These are phyloP conservation scores for Coenonympha arcania DNA, from an alignment of 2,888 invertebrate genomes.

Conservation along the genomic window DNA sequence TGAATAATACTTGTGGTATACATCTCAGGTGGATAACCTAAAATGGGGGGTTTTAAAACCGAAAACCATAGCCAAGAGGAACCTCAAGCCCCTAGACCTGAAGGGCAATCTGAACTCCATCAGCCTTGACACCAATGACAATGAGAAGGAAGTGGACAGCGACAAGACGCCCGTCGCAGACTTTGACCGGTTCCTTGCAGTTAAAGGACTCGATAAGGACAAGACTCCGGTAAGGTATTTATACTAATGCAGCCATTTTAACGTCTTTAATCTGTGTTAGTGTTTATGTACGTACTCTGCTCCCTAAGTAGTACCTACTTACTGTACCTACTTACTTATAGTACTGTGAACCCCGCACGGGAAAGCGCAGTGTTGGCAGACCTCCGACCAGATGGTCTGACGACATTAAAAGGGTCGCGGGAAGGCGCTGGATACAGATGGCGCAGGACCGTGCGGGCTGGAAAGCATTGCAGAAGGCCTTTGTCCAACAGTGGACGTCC, in stretches of 20 bases:
- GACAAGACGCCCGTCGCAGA: conserved; percentile 51
- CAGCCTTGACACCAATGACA: conserved; percentile 68
- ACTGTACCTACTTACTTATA: too few relatives aligned
- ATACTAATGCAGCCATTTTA: not conserved
- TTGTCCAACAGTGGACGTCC: too few relatives aligned
- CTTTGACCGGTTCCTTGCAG: conserved; percentile 39
- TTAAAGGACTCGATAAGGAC: conserved; percentile 47
- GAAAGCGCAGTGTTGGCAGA: too few relatives aligned
- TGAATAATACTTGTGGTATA: too few relatives aligned
- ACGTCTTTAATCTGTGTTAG: not conserved
- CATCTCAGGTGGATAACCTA: conserved; percentile 26
- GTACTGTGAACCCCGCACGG: too few relatives aligned
- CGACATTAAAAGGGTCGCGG: too few relatives aligned
- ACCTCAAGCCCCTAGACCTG: conserved; percentile 72
- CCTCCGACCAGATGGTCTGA: too few relatives aligned
- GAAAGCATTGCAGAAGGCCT: too few relatives aligned
- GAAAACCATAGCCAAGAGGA: conserved; percentile 56
- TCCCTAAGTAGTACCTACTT: too few relatives aligned
- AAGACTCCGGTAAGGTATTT: conserved; percentile 56
- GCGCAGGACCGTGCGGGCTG: too few relatives aligned
- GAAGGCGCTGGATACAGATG: too few relatives aligned
- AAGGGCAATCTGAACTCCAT: conserved; percentile 67
- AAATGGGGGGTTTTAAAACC: conserved; percentile 47
- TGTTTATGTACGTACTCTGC: too few relatives aligned
- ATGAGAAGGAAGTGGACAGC: conserved; percentile 52